phyloP scores from a whole-genome alignment of 2,797 vertebrate species.

The Cuniculus paca region DNA sequence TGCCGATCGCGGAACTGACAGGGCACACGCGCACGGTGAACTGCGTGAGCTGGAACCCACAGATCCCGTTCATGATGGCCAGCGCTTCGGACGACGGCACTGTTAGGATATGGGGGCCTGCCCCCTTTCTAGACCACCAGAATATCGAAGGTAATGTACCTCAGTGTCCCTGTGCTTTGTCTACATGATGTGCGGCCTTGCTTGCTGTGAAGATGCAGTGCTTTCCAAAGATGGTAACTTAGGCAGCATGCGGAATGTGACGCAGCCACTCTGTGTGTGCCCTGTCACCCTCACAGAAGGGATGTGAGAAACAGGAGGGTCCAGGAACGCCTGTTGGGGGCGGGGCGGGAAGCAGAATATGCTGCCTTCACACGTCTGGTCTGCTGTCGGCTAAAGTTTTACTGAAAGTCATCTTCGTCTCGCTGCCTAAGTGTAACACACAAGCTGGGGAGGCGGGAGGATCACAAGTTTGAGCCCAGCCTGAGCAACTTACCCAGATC shows the following conservation, averaged over 20 bases:
- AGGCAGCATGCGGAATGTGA: neutral
- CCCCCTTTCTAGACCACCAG: constrained; percentile 96
- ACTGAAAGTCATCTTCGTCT: neutral
- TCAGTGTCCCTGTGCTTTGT: neutral
- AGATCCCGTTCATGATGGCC: constrained; percentile 98
- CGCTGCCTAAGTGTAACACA: neutral
- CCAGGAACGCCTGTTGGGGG: neutral
- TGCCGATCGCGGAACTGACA: constrained; percentile 98
- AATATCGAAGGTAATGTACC: constrained; percentile 93
- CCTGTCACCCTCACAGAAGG: neutral
- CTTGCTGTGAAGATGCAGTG: neutral
- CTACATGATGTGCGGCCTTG: neutral
- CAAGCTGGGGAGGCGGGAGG: neutral
- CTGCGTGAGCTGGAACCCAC: constrained; percentile 99
- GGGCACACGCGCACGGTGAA: constrained; percentile 99
- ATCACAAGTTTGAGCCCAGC: neutral
- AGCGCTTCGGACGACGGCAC: constrained; percentile 99
- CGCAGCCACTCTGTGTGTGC: neutral
- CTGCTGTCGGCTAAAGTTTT: neutral
- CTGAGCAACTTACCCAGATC: neutral
- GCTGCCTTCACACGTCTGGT: neutral
- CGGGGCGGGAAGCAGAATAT: no score
- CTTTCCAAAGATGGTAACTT: neutral
- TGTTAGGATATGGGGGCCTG: constrained; percentile 99
- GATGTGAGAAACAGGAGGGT: neutral